Conservation (phyloP, 2,113 vertebrate species). For the Capreolus pygargus region DNA sequence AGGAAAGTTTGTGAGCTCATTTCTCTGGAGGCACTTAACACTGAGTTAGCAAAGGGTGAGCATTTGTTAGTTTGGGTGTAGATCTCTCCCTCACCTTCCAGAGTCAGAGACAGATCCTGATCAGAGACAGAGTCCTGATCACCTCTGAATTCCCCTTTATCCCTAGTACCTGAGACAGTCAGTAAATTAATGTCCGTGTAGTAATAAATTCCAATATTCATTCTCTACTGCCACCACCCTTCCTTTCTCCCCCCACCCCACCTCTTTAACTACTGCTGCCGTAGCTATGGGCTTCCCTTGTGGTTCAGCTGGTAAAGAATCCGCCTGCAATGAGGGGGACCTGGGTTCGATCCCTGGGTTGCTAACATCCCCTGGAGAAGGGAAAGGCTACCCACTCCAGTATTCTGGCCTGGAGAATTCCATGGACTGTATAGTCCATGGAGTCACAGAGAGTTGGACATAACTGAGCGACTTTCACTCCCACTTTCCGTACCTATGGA, state of each 20-base stretch:
- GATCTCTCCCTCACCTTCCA: not conserved
- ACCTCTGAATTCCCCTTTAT: not conserved
- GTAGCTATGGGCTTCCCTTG: not conserved
- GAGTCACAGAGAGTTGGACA: not conserved
- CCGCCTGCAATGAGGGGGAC: not conserved
- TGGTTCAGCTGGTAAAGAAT: not conserved
- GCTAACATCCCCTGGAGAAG: not conserved
- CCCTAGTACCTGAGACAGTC: not conserved
- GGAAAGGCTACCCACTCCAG: not conserved
- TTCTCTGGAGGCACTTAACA: not conserved
- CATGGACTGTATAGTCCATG: not conserved
- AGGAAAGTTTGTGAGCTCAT: not conserved
- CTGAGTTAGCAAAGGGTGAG: not conserved
- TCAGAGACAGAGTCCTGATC: not conserved
- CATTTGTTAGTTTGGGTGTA: not conserved
- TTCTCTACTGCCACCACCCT: not conserved
- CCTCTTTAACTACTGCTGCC: not conserved
- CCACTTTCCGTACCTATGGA: not conserved
- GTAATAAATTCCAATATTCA: too few species aligned
- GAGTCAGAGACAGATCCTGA: not conserved
- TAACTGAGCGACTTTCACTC: not conserved
- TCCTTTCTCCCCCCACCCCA: not conserved
- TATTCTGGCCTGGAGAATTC: not conserved
- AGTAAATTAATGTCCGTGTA: fast-evolving
- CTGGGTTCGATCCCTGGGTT: not conserved